phyloP scores from a whole-genome alignment of 2,113 vertebrate genomes.

The Hypocryptadius cinnamomeus region DNA sequence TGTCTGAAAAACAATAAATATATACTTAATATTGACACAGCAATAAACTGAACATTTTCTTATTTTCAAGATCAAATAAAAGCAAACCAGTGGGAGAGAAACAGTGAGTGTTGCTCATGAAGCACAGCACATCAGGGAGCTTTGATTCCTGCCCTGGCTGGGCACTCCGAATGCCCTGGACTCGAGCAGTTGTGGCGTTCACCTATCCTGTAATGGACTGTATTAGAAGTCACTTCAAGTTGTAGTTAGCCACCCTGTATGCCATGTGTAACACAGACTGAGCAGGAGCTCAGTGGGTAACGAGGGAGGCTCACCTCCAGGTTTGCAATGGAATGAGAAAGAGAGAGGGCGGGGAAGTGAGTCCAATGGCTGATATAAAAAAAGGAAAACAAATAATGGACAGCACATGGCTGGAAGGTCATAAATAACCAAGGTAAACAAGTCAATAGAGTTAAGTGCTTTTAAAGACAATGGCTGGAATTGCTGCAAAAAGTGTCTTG shows the following conservation, averaged over 20 bases:
- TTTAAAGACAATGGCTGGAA: neutral
- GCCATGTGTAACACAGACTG: neutral
- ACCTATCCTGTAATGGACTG: neutral
- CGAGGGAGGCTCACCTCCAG: neutral
- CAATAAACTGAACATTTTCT: slow-evolving; percentile 65
- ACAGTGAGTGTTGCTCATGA: slow-evolving; percentile 20
- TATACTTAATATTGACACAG: slow-evolving; percentile 67
- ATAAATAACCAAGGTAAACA: slow-evolving; percentile 23
- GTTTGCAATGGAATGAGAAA: neutral
- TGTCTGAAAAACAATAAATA: slow-evolving; percentile 82
- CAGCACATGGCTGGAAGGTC: neutral
- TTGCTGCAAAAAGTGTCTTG: neutral
- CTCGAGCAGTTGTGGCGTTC: neutral
- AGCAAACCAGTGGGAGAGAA: slow-evolving; percentile 23
- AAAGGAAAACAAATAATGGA: neutral
- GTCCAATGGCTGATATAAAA: neutral
- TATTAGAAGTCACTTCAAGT: neutral
- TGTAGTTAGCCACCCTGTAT: neutral
- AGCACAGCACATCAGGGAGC: slow-evolving; percentile 16
- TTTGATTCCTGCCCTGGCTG: neutral
- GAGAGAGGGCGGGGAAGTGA: neutral
- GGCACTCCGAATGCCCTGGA: neutral
- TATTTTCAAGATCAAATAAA: slow-evolving; percentile 43
- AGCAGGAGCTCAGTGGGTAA: neutral
- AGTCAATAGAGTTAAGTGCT: slow-evolving; percentile 17